phyloP scores from a whole-genome alignment of 2,797 vertebrate species.

The Cheirogaleus major region DNA sequence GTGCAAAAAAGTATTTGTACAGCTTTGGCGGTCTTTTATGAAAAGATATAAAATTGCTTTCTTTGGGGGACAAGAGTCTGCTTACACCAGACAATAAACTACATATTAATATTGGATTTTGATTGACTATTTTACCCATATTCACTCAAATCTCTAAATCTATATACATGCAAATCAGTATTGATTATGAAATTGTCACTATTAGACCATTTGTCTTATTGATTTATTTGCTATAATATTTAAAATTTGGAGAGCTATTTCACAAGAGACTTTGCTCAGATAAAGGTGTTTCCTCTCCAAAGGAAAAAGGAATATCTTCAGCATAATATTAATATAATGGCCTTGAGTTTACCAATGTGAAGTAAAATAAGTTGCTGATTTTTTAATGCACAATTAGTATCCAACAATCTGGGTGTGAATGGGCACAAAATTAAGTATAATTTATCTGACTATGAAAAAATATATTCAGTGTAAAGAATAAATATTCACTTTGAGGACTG shows the following conservation, averaged over 20 bases:
- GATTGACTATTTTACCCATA: background rate
- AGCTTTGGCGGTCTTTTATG: background rate
- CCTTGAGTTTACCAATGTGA: background rate
- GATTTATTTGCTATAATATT: background rate
- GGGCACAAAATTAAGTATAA: background rate
- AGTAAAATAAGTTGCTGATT: background rate
- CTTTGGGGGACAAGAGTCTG: background rate
- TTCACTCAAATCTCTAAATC: background rate
- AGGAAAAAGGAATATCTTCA: background rate
- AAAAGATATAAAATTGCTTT: background rate
- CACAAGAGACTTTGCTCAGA: background rate
- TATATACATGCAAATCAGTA: background rate
- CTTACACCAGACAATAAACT: background rate
- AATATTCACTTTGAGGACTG: background rate
- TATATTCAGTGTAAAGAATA: background rate
- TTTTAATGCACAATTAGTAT: background rate
- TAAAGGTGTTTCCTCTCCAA: background rate
- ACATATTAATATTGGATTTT: background rate
- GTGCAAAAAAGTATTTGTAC: background rate
- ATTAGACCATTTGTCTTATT: background rate
- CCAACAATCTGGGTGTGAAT: background rate
- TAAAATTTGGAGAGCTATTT: background rate
- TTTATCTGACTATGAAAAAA: background rate
- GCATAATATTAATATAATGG: background rate
- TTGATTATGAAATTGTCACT: background rate